These are phyloP conservation scores for Apocheima hispidaria DNA, from an alignment of 2,888 invertebrate genomes.

Conservation along the genomic window DNA sequence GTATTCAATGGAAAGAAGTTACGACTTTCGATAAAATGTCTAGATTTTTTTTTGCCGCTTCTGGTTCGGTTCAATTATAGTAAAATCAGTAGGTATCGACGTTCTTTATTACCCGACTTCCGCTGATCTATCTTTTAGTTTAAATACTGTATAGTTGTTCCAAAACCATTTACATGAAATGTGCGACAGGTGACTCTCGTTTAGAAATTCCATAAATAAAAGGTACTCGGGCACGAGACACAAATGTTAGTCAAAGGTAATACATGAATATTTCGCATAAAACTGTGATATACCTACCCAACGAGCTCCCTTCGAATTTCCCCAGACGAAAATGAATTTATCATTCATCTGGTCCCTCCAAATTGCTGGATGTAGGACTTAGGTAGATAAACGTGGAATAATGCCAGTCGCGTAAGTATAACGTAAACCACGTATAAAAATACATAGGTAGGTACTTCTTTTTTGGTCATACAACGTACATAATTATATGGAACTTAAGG, in stretches of 20 bases:
- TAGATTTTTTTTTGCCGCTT: too few relatives aligned
- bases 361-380: constrained; percentile 22
- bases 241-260: constrained; percentile 31
- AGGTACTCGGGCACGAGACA: constrained; percentile 5
- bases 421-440: neutral
- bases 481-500: too few relatives aligned
- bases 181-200: neutral
- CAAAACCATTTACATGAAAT: neutral
- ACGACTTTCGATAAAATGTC: too few relatives aligned
- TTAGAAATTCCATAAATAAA: constrained; percentile 17
- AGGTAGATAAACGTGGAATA: constrained; percentile 27
- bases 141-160: neutral
- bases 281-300: constrained; percentile 36
- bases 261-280: constrained; percentile 35
- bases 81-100: too few relatives aligned
- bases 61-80: too few relatives aligned
- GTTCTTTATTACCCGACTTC: too few relatives aligned
- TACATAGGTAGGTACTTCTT: too few relatives aligned
- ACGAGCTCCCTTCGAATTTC: constrained; percentile 40
- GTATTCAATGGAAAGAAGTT: too few relatives aligned
- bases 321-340: constrained; percentile 40
- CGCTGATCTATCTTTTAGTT: too few relatives aligned
- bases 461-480: too few relatives aligned
- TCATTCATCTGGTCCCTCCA: constrained; percentile 34
- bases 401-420: constrained; percentile 20